Evolutionary conservation across 2,888 invertebrate species (phyloP).

Genomic region (Lordiphosa fenestrarum): DNA sequence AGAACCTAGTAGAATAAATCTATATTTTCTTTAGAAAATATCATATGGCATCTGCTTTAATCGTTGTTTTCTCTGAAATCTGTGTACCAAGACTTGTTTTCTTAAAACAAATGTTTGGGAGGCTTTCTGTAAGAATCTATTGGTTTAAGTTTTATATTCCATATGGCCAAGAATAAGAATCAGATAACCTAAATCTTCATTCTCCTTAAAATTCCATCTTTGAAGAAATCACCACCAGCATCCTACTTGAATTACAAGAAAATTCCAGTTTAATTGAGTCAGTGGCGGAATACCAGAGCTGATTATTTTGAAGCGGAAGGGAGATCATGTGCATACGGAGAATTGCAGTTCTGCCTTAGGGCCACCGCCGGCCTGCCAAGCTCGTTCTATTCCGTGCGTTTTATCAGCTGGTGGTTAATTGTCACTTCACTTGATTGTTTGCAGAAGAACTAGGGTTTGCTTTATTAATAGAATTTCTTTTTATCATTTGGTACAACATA

Average conservation of each 20-base stretch:
- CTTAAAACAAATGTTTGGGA: too few species aligned
- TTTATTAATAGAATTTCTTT: slow-evolving; percentile 34
- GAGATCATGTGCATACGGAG: slow-evolving; percentile 3
- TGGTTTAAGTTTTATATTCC: too few species aligned
- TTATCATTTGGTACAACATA: slow-evolving; percentile 13
- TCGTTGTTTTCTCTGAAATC: too few species aligned
- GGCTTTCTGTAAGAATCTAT: too few species aligned
- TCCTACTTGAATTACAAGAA: slow-evolving; percentile 22
- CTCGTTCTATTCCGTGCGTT: slow-evolving; percentile 29
- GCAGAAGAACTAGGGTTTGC: slow-evolving; percentile 12
- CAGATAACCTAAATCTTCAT: too few species aligned
- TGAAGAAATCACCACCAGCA: too few species aligned
- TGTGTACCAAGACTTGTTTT: too few species aligned
- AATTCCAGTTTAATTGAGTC: slow-evolving; percentile 39
- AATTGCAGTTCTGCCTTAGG: background rate
- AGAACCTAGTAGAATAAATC: too few species aligned
- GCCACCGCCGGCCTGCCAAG: too few species aligned
- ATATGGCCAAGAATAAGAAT: background rate
- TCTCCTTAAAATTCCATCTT: too few species aligned
- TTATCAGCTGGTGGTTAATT: background rate
- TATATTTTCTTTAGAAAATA: too few species aligned
- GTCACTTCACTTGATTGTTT: slow-evolving; percentile 28
- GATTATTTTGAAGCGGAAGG: background rate
- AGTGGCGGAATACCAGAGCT: slow-evolving; percentile 1
- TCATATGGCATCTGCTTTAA: too few species aligned